Evolutionary conservation across 2,113 vertebrate genomes (phyloP).

Genomic region (Leptobrachium ailaonicum): DNA sequence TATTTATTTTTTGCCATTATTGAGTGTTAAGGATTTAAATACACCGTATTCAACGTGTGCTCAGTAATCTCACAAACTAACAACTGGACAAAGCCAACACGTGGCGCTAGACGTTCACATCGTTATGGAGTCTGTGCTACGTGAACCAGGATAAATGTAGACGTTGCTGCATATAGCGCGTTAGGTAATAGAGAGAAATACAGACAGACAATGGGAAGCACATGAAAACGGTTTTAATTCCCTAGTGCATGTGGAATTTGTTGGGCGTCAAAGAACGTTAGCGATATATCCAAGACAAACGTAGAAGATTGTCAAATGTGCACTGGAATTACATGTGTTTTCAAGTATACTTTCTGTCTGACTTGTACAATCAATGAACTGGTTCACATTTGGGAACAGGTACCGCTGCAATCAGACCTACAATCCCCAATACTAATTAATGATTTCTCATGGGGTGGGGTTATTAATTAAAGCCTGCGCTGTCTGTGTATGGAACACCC

Average conservation of each 20-base stretch:
- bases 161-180: conserved; percentile 27
- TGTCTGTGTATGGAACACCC: too few species aligned
- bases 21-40: neutral
- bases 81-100: neutral
- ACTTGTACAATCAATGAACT: too few species aligned
- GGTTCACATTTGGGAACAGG: too few species aligned
- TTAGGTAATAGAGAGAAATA: conserved; percentile 38
- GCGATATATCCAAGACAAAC: conserved; percentile 1
- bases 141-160: conserved; percentile 25
- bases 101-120: conserved; percentile 12
- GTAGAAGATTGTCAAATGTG: conserved; percentile 16
- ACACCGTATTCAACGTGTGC: neutral
- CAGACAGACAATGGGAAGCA: conserved; percentile 32
- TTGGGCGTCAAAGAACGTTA: neutral
- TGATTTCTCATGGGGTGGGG: too few species aligned
- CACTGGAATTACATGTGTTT: conserved; percentile 20
- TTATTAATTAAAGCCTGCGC: too few species aligned
- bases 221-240: conserved; percentile 10
- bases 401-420: too few species aligned
- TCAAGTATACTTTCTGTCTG: neutral
- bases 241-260: conserved; percentile 20
- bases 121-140: conserved; percentile 31
- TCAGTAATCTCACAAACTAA: neutral
- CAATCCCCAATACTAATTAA: too few species aligned
- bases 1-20: too few species aligned